Evolutionary conservation across 2,888 invertebrate species (phyloP), one percentile per base, ranked within the genome.

Genomic region (Chloroclysta siterata): DNA sequence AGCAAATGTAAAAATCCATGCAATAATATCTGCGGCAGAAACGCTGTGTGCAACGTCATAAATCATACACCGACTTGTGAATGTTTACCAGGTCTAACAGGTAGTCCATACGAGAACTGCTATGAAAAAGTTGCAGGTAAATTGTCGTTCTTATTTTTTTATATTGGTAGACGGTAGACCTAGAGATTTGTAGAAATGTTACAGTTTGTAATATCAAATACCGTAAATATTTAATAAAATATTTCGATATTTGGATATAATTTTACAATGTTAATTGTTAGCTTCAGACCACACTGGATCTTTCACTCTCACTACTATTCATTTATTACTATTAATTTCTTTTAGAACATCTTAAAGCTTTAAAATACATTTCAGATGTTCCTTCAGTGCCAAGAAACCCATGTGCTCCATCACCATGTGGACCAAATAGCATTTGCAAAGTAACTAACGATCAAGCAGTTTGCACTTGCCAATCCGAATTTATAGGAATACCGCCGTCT

Each of bases 1-100:
- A 95, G 94, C 75, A 96, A 96, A 86, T 97, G 97, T 79, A 91
- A 93, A 78, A 95, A 96, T 83, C 96, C 97, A 10, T 97, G 97
- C 75, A 94, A 94, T 0, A 96, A 96, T 71, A 95, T 95, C 59
- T 97, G 97, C 79, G 97, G 96, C 13, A 93, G 89, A 75, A 96
- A 96, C 81, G 95, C 97, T 11, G 87, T 95, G 56, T 97, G 97
- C 77, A 94, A 94, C 77, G 96, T 96, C 44, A 85, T 95, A 28
- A 95, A 95, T 78, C 97, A 97, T 82, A 83, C 94, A 41, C 96
- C 96, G 7, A 93, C 91, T 65, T 97, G 97, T 80, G 94, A 94
- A 74, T 97, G 97, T 82, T 78, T 94, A 55, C 83, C 93, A 53
- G 95, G 95, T 71, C 94, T 93, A 73, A 94, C 90, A 58, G 96